A percentile compares a stretch with the other conserved stretches of the same genome.
These are phyloP conservation scores for Nibea albiflora DNA, from an alignment of 2,113 vertebrate genomes.

Conservation along the genomic window DNA sequence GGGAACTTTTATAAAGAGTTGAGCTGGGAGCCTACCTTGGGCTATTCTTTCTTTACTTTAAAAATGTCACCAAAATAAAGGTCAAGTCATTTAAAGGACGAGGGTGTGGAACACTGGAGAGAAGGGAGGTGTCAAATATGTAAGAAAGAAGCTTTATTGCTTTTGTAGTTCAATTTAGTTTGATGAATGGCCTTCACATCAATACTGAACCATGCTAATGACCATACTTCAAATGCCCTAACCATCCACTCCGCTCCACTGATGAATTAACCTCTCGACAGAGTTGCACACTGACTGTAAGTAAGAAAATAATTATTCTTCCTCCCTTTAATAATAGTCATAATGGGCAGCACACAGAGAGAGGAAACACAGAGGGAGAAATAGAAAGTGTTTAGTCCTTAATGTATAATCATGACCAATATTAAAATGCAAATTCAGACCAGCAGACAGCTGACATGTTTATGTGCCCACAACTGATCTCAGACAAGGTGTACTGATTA, in stretches of 20 bases:
- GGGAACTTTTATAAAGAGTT: slow-evolving; percentile 18
- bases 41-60: slow-evolving; percentile 53
- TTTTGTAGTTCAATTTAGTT: slow-evolving; percentile 52
- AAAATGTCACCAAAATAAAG: slow-evolving; percentile 75
- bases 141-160: slow-evolving; percentile 59
- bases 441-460: neutral
- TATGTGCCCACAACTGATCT: slow-evolving; percentile 7
- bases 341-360: neutral
- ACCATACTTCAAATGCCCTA: slow-evolving; percentile 42
- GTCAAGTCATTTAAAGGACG: slow-evolving; percentile 58
- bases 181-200: slow-evolving; percentile 61
- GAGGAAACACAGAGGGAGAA: neutral
- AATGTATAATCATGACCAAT: neutral
- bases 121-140: slow-evolving; percentile 37
- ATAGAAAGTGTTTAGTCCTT: neutral
- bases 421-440: neutral
- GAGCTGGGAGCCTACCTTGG: slow-evolving; percentile 1
- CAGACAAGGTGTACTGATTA: slow-evolving; percentile 8
- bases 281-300: neutral
- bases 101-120: slow-evolving; percentile 8
- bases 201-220: slow-evolving; percentile 57
- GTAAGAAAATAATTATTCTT: slow-evolving; percentile 27
- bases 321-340: slow-evolving; percentile 13
- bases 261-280: slow-evolving; percentile 34
- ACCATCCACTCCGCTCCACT: slow-evolving; percentile 17